A percentile compares a stretch with the other conserved stretches of the same genome.
Conservation (phyloP, 2,888 invertebrate genomes). For the Danaus chrysippus region DNA sequence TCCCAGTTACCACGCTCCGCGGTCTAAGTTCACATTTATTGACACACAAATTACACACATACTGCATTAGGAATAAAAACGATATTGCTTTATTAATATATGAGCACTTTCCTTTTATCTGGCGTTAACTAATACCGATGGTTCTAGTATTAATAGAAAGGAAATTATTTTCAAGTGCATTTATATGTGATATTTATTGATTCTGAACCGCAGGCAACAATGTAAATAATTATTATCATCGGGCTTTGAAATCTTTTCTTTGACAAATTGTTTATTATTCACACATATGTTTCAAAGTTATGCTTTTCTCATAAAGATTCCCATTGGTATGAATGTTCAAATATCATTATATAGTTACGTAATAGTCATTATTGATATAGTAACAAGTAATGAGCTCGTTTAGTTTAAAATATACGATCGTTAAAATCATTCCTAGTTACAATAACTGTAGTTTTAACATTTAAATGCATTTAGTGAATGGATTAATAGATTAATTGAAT, state of each 20-base stretch:
- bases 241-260: no score
- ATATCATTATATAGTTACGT: no score
- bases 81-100: conserved; percentile 13
- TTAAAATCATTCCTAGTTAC: neutral
- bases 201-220: neutral
- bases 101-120: conserved; percentile 26
- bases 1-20: conserved; percentile 32
- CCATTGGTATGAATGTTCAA: no score
- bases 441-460: neutral
- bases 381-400: neutral
- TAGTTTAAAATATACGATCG: neutral
- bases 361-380: no score
- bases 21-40: conserved; percentile 12
- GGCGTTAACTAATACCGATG: conserved; percentile 30
- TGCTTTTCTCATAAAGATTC: no score
- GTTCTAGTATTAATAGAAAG: conserved; percentile 24
- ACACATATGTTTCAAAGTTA: no score
- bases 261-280: no score
- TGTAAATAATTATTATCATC: conserved; percentile 6
- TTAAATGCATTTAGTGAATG: conserved; percentile 5
- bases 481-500: neutral
- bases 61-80: conserved; percentile 13
- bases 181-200: conserved; percentile 7
- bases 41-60: conserved; percentile 15
- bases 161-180: conserved; percentile 26